Evolutionary conservation across 2,113 vertebrate species (phyloP).

Genomic region (Lepus timidus): DNA sequence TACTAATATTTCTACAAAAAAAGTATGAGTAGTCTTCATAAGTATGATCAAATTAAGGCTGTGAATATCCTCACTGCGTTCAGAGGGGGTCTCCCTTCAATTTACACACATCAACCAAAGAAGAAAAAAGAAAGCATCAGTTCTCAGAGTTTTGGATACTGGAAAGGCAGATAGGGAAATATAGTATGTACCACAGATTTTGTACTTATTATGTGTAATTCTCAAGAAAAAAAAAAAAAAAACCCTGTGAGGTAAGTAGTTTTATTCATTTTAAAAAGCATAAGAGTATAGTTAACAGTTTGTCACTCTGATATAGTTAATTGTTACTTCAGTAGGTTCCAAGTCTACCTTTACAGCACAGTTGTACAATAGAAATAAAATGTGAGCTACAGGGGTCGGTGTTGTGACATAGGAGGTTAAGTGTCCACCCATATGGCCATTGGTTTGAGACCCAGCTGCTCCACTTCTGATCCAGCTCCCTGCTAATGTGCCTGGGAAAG

Average conservation of each 20-base stretch:
- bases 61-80: background rate
- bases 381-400: background rate
- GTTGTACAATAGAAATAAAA: background rate
- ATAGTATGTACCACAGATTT: background rate
- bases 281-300: too few species aligned
- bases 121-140: background rate
- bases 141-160: background rate
- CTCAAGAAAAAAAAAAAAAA: background rate
- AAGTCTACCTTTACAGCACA: background rate
- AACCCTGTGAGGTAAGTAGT: background rate
- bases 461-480: too few species aligned
- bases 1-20: background rate
- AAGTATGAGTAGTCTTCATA: background rate
- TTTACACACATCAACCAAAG: background rate
- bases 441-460: too few species aligned
- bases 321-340: background rate
- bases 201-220: background rate
- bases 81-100: background rate
- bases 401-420: too few species aligned
- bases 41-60: background rate
- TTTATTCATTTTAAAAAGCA: background rate
- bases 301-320: background rate
- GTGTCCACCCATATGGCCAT: too few species aligned
- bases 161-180: background rate
- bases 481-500: too few species aligned